These are phyloP conservation scores for Drosophila nigricruria DNA, from an alignment of 2,888 invertebrate genomes.

Conservation along the genomic window DNA sequence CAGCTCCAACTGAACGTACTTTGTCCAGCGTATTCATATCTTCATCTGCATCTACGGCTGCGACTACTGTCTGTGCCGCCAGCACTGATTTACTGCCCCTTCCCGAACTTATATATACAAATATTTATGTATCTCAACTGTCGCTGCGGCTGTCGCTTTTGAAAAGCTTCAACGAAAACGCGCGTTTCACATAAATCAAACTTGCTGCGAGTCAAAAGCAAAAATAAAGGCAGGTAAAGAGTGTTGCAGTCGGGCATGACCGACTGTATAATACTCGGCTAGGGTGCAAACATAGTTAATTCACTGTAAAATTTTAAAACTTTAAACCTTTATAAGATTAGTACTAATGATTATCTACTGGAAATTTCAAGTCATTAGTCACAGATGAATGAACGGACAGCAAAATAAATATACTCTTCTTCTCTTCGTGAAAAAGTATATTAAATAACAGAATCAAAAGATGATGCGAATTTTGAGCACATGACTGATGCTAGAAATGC, in stretches of 20 bases:
- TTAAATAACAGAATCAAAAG: constrained; percentile 3
- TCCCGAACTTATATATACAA: constrained; percentile 35
- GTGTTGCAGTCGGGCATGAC: not conserved
- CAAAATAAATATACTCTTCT: not conserved
- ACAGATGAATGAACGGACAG: too few relatives aligned
- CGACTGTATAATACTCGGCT: not conserved
- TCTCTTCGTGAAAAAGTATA: not conserved
- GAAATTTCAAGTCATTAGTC: too few relatives aligned
- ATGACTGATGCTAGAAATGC: constrained; percentile 18
- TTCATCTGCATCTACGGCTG: constrained; percentile 41
- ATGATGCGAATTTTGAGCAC: constrained; percentile 38
- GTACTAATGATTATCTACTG: too few relatives aligned
- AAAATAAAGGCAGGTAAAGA: not conserved
- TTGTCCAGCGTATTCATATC: constrained; percentile 18
- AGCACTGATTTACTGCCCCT: constrained; percentile 44
- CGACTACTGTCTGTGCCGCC: constrained; percentile 1
- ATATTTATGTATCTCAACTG: constrained; percentile 46
- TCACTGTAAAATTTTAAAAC: too few relatives aligned
- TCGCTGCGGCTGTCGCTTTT: constrained; percentile 30
- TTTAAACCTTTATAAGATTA: too few relatives aligned
- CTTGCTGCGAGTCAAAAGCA: constrained; percentile 17
- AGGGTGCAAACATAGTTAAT: too few relatives aligned
- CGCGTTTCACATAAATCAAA: constrained; percentile 52
- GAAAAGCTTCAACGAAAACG: constrained; percentile 33
- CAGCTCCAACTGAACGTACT: not conserved